Evolutionary conservation across 2,888 invertebrate genomes (phyloP), one percentile per base, ranked within the genome.

Genomic region (Spilosoma lubricipeda): DNA sequence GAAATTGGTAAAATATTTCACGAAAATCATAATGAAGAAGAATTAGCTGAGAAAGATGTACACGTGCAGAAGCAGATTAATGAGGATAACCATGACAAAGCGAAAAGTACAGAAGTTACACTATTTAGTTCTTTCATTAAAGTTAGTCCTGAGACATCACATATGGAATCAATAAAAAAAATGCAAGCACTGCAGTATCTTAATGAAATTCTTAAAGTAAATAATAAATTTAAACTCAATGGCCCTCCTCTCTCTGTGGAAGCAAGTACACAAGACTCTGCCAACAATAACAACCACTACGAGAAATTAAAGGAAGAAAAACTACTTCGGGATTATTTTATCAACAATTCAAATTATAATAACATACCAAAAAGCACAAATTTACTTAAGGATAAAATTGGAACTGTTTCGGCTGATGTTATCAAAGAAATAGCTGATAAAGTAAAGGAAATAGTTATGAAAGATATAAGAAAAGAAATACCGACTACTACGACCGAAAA

Each of bases 401-500:
- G 65, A 45, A 45, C 20, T 64, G 72, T 80, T 42, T 70, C 77
- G 45, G 42, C 45, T 15, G 83, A 87, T 71, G 72, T 92, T 13
- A 88, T 94, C 18, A 89, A 88, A 77, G 87, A 90, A 79, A 92
- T 94, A 70, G 92, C 91, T 59, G 89, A 92, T 74, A 91, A 84
- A 73, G 89, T 94, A 0, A 94, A 92, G 81, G 86, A 83, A 23
- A 87, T 91, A 59, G 87, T 94, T 13, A 82, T 94, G 59, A 89
- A 87, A 70, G 93, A 94, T 81, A 85, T 94, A 63, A 85, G 80
- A 39, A 86, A 86, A 56, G 85, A 87, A 33, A 84, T 67, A 20
- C 65, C 64, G 48, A 77, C 70, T 11, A 65, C 86, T 76, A 33
- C 33, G 33, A 33, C 33, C 33, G 78, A 86, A 69, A 79, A 84